A percentile compares a stretch with the other conserved stretches of the same genome.
Conservation (phyloP, 2,113 vertebrate species). For the Cercopithecus mona region DNA sequence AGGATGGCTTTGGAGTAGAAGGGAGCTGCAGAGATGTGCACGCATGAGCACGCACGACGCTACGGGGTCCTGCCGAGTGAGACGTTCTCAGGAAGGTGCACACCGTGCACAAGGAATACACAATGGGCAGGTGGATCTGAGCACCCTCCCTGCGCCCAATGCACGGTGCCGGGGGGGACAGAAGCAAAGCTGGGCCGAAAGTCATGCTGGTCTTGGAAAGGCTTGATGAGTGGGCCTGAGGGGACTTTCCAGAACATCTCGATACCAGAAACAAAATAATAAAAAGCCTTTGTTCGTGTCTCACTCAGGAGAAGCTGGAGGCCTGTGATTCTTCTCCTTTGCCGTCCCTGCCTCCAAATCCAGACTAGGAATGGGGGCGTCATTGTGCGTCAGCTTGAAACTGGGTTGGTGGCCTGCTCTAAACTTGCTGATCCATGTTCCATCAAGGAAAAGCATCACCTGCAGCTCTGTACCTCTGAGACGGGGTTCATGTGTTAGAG, state of each 20-base stretch:
- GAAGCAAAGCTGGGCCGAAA: neutral
- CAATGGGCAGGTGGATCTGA: neutral
- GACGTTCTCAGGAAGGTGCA: neutral
- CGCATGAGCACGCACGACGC: rapidly evolving
- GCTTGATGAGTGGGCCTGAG: neutral
- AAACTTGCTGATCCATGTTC: rapidly evolving
- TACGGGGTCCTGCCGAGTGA: neutral
- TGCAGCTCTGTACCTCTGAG: rapidly evolving
- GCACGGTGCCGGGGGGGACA: neutral
- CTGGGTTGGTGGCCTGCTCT: rapidly evolving
- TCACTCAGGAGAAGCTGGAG: neutral
- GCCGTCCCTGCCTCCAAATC: neutral
- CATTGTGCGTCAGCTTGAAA: rapidly evolving
- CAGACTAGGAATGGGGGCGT: neutral
- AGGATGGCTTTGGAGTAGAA: no score
- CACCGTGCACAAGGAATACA: neutral
- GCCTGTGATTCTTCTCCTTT: neutral
- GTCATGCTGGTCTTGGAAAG: neutral
- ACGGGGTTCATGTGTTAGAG: rapidly evolving
- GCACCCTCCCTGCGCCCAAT: neutral
- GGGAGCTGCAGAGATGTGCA: rapidly evolving
- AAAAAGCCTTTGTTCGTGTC: neutral
- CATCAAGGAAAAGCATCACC: no score
- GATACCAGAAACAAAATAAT: neutral
- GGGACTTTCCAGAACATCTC: neutral